These are phyloP conservation scores for Stichopus chloronotus DNA, from an alignment of 35 echinoderm and acorn worm species.

Conservation along the genomic window DNA sequence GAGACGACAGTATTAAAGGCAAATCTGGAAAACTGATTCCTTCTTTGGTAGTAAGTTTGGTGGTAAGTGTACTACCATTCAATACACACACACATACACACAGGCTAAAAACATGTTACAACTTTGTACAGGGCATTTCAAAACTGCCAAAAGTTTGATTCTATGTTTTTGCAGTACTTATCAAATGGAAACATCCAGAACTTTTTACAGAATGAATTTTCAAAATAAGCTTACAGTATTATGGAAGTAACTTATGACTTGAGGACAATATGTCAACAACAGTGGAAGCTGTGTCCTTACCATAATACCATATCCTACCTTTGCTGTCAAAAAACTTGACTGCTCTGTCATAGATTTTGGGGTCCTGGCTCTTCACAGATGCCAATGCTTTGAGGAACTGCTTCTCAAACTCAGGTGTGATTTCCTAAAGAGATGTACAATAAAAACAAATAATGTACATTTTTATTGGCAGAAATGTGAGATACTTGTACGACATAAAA, in stretches of 20 bases:
- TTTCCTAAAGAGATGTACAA: slow-evolving; percentile 69
- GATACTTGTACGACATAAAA: not conserved
- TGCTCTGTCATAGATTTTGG: slow-evolving; percentile 86
- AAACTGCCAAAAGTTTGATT: too few species aligned
- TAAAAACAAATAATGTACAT: not conserved
- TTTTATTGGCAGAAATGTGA: not conserved
- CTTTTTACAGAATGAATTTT: too few species aligned
- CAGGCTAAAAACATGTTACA: too few species aligned
- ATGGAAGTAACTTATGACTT: too few species aligned
- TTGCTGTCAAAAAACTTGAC: slow-evolving; percentile 76
- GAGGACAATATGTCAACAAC: too few species aligned
- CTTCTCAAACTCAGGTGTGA: slow-evolving; percentile 81
- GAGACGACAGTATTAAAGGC: not conserved
- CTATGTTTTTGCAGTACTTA: too few species aligned
- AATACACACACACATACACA: too few species aligned
- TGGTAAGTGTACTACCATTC: not conserved
- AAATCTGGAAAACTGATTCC: not conserved
- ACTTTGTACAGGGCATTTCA: too few species aligned
- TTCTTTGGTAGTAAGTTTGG: too few species aligned
- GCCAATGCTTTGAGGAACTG: slow-evolving; percentile 88
- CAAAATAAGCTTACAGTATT: too few species aligned
- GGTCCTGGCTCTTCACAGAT: slow-evolving; percentile 82
- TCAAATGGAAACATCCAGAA: too few species aligned
- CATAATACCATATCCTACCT: slow-evolving; percentile 45
- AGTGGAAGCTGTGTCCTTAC: too few species aligned